Evolutionary conservation across 2,888 invertebrate species (phyloP).

Genomic region (Ectemnius cavifrons): DNA sequence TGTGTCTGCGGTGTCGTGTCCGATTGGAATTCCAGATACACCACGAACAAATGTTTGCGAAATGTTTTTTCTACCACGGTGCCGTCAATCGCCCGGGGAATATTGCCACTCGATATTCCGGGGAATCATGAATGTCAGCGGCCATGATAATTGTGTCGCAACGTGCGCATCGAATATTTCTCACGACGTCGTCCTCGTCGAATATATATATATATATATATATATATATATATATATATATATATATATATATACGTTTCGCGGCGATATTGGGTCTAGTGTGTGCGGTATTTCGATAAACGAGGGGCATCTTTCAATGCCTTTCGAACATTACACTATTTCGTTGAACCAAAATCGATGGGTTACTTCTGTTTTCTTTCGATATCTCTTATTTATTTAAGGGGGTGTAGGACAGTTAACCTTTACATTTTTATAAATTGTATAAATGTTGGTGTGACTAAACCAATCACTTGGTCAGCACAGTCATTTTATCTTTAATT

Average conservation of each 20-base stretch:
- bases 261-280: neutral
- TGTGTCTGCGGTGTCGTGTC: too few relatives aligned
- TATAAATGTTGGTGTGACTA: too few relatives aligned
- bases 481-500: too few relatives aligned
- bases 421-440: too few relatives aligned
- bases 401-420: too few relatives aligned
- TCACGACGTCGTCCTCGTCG: neutral
- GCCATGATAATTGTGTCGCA: neutral
- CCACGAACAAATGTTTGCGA: constrained; percentile 4
- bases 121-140: neutral
- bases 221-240: neutral
- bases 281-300: too few relatives aligned
- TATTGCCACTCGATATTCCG: constrained; percentile 8
- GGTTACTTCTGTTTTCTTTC: too few relatives aligned
- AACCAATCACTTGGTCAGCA: too few relatives aligned
- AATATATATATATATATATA: neutral
- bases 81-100: neutral
- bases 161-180: neutral
- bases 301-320: neutral
- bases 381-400: too few relatives aligned
- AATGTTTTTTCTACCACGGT: neutral
- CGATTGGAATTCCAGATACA: too few relatives aligned
- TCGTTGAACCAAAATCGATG: neutral
- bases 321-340: neutral
- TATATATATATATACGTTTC: neutral